Evolutionary conservation across 2,113 vertebrate species (phyloP).

Genomic region (Empidonax traillii): DNA sequence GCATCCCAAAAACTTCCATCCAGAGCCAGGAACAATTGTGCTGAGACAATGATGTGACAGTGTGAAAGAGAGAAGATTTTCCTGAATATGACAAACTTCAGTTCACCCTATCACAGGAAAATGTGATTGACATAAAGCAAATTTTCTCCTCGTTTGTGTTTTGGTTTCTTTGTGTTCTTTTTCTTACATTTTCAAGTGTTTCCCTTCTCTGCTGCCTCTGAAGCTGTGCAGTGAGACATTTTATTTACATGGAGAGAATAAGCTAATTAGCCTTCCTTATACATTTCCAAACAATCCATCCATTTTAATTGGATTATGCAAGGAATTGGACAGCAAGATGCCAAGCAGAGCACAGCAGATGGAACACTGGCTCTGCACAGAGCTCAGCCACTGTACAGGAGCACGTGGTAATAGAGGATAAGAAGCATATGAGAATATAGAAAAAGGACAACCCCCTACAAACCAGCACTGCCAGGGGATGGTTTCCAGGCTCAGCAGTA

Average conservation of each 20-base stretch:
- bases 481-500: background rate
- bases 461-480: background rate
- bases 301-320: background rate
- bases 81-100: background rate
- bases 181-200: background rate
- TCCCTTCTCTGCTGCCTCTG: background rate
- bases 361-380: background rate
- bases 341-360: background rate
- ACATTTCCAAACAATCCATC: background rate
- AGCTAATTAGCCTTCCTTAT: background rate
- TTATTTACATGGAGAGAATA: background rate
- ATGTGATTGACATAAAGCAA: background rate
- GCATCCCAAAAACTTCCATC: accelerated
- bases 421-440: background rate
- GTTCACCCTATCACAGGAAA: background rate
- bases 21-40: background rate
- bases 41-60: background rate
- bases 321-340: background rate
- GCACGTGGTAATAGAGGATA: too few species aligned
- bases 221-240: background rate
- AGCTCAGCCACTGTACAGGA: background rate
- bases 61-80: background rate
- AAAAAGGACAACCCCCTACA: background rate
- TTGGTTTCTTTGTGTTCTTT: background rate
- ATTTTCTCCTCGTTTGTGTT: background rate